These are phyloP conservation scores for Oithona nana DNA, from an alignment of 2,888 invertebrate genomes.

Conservation along the genomic window DNA sequence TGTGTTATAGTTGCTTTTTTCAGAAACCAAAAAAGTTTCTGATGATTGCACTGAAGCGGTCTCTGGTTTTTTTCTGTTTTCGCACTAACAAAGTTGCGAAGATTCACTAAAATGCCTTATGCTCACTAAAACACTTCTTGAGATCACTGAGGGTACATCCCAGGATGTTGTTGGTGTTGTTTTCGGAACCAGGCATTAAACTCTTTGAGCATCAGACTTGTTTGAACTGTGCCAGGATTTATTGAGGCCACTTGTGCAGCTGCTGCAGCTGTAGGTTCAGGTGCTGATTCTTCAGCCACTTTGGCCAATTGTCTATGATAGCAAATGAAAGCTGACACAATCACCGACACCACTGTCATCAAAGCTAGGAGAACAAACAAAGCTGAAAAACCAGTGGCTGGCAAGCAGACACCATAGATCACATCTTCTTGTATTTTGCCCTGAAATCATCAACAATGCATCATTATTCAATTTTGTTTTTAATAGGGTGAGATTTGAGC, in stretches of 20 bases:
- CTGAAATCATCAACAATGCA: conserved; percentile 20
- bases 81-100: too few relatives aligned
- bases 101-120: too few relatives aligned
- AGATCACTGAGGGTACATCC: too few relatives aligned
- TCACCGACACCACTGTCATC: conserved; percentile 64
- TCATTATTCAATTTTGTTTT: neutral
- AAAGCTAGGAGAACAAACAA: conserved; percentile 69
- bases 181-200: too few relatives aligned
- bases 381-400: conserved; percentile 68
- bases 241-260: neutral
- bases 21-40: too few relatives aligned
- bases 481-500: neutral
- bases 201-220: neutral
- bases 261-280: neutral
- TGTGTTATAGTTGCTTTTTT: too few relatives aligned
- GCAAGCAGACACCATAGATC: conserved; percentile 76
- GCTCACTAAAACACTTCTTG: too few relatives aligned
- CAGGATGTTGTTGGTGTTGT: too few relatives aligned
- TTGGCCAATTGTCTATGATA: conserved; percentile 53
- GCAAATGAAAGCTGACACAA: conserved; percentile 64
- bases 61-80: too few relatives aligned
- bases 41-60: too few relatives aligned
- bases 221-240: too few relatives aligned
- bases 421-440: conserved; percentile 54
- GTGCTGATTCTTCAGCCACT: conserved; percentile 13